Percentiles rank a stretch among this genome's conserved stretches.
These are phyloP conservation scores for Neomorphus geoffroyi DNA, from an alignment of 2,797 vertebrate genomes.

Conservation along the genomic window DNA sequence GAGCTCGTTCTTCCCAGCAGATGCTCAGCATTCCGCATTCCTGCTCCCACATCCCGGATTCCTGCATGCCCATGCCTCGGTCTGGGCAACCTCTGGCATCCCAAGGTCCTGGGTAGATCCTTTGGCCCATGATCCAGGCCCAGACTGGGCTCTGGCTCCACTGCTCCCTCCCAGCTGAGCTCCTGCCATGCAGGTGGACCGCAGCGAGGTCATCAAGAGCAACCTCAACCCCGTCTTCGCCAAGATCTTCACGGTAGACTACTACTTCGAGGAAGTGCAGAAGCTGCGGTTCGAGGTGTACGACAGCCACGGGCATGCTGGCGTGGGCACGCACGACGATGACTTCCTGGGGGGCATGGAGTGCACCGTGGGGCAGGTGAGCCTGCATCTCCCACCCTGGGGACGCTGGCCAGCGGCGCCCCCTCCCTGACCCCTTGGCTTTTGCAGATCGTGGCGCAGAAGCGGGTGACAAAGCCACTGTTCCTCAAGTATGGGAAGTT, in stretches of 20 bases:
- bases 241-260: constrained; percentile 91
- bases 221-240: constrained; percentile 93
- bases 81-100: neutral
- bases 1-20: neutral
- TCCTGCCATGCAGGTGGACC: constrained; percentile 81
- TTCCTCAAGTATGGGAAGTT: constrained; percentile 92
- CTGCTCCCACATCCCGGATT: too few relatives aligned
- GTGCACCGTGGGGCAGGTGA: constrained; percentile 94
- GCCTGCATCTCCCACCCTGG: accelerated
- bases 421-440: neutral
- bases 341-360: constrained; percentile 95
- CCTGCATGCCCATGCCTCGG: neutral
- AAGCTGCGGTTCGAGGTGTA: constrained; percentile 95
- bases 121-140: accelerated
- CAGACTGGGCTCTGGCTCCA: neutral
- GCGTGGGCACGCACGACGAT: constrained; percentile 87
- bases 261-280: constrained; percentile 96
- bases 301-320: constrained; percentile 88
- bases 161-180: neutral
- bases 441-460: constrained; percentile 93
- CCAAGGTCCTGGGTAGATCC: neutral
- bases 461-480: constrained; percentile 89
- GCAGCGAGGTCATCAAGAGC: constrained; percentile 95
- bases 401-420: accelerated
- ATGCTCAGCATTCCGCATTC: too few relatives aligned